Evolutionary conservation across 1,140 invertebrate genomes (phyloP), one percentile per base, ranked within the genome.

Genomic region (Zaprionus ghesquierei): DNA sequence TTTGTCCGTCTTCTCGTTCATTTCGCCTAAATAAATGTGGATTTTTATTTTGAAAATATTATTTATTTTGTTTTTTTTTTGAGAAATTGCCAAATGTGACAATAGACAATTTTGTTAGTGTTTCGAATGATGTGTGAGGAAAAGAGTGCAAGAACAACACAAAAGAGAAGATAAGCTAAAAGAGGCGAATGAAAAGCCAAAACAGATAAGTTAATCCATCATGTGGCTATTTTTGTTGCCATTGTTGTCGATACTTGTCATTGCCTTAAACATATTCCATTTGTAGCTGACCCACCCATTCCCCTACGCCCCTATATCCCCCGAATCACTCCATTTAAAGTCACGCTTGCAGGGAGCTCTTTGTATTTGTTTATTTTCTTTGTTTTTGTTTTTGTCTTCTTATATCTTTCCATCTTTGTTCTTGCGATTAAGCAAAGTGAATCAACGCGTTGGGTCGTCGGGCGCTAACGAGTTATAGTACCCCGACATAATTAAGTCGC

Each of bases 201-300:
- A 46, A 22, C 18, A 46, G 22, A 22, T 44, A 22, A 22, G 18
- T 46, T 46, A 46, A 46, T 31, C 46, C 18, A 51, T 23, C 49
- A 51, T 15, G 38, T 58, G n/a, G 23, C 35, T 41, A n/a, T 49
- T 25, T n/a, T 49, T 68, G 20, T 51, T 33, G 12, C 22, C 56
- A 5, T 56, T 70, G 59, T 55, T 54, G 25, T 12, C 70, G 75
- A 71, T 66, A 69, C 65, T 54, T 78, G 71, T 51, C 72, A 84
- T 71, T 76, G 62, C 62, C 41, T 60, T 79, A 71, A 75, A 46
- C 62, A 75, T 56, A 77, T 75, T 31, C 64, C 64, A 60, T 69
- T 69, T 70, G 55, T 71, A 59, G 58, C 58, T 69, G 31, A 12
- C n/a, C 31, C 13, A 12, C 31, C 31, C 13, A 33, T 12, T 33